Conservation (phyloP, 2,113 vertebrate species). For the Turnix velox region DNA sequence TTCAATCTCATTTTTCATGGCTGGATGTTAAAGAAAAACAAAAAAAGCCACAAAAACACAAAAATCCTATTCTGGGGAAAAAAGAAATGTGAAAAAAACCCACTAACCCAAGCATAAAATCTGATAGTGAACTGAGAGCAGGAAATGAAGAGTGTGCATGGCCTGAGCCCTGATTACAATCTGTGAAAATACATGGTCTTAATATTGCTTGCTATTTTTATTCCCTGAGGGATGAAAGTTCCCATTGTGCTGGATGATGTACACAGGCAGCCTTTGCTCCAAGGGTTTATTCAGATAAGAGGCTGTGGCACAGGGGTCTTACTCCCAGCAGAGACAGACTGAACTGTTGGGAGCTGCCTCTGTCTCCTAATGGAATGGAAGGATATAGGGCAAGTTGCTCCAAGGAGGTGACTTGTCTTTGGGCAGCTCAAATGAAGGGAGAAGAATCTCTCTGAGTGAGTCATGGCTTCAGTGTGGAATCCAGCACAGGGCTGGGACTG, state of each 20-base stretch:
- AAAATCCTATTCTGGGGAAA: background rate
- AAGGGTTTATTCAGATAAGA: background rate
- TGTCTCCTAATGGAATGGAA: background rate
- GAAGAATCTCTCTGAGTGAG: background rate
- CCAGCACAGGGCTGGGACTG: background rate
- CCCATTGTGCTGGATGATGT: background rate
- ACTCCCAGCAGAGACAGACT: background rate
- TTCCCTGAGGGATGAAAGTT: background rate
- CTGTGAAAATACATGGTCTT: background rate
- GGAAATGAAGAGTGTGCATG: slow-evolving; percentile 5
- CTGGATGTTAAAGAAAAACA: background rate
- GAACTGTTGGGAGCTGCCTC: background rate
- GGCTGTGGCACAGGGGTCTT: background rate
- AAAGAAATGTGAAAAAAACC: background rate
- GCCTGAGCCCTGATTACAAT: background rate
- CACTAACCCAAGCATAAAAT: background rate
- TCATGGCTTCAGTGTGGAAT: background rate
- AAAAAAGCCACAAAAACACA: background rate
- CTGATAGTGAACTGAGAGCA: slow-evolving; percentile 12
- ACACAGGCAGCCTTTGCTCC: background rate
- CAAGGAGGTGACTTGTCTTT: background rate
- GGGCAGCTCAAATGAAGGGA: background rate
- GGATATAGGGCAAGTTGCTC: background rate
- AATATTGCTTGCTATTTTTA: slow-evolving; percentile 2
- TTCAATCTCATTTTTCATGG: slow-evolving; percentile 8